These are phyloP conservation scores for Periphyllus acericola DNA, from an alignment of 2,888 invertebrate genomes.

Conservation along the genomic window DNA sequence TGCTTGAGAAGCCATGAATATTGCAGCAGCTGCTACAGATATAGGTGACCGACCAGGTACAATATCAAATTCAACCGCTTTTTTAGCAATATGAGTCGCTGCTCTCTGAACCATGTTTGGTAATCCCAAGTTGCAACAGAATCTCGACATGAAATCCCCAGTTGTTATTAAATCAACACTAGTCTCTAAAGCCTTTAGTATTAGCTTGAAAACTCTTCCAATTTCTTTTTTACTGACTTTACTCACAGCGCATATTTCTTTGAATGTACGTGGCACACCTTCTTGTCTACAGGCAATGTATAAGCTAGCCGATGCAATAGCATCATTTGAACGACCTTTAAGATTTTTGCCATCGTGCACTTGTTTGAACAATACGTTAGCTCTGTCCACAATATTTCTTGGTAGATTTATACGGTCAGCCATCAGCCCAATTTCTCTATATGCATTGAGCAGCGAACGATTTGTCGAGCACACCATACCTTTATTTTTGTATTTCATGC, in stretches of 20 bases:
- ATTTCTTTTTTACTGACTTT: conserved; percentile 99
- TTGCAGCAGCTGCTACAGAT: conserved; percentile 98
- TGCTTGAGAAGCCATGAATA: conserved; percentile 98
- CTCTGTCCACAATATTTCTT: conserved; percentile 95
- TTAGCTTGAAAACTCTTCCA: conserved; percentile 96
- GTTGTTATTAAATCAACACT: conserved; percentile 98
- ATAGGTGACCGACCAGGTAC: conserved; percentile 98
- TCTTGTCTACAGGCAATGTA: conserved; percentile 99
- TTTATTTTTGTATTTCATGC: conserved; percentile 74
- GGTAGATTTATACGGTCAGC: conserved; percentile 97
- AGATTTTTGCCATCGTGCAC: conserved; percentile 96
- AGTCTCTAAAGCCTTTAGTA: conserved; percentile 94
- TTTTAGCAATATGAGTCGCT: conserved; percentile 95
- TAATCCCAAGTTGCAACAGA: conserved; percentile 93
- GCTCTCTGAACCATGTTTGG: conserved; percentile 91
- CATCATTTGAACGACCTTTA: conserved; percentile 90
- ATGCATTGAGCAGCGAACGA: conserved; percentile 73
- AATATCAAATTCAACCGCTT: conserved; percentile 95
- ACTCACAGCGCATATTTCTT: conserved; percentile 97
- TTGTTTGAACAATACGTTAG: conserved; percentile 97
- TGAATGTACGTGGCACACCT: conserved; percentile 98
- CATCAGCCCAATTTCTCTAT: conserved; percentile 97
- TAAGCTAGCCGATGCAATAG: conserved; percentile 97
- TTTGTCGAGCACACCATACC: conserved; percentile 69
- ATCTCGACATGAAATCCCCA: conserved; percentile 98